Evolutionary conservation across 2,113 vertebrate species (phyloP).

Genomic region (Bufo bufo): DNA sequence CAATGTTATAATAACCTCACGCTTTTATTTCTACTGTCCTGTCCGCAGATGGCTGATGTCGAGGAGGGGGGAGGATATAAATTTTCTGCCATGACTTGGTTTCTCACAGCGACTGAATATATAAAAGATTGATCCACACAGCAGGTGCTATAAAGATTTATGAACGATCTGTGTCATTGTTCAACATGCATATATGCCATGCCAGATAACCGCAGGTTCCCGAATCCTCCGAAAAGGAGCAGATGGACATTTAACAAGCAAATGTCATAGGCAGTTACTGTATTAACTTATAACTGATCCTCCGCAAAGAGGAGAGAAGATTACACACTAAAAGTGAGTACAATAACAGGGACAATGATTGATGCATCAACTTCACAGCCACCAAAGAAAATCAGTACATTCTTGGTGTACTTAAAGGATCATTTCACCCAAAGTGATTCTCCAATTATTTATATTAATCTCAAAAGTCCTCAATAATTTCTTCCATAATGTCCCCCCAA

Average conservation of each 20-base stretch:
- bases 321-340: not conserved
- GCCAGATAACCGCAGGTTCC: slow-evolving; percentile 37
- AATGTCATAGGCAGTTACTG: slow-evolving; percentile 31
- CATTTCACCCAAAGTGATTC: too few species aligned
- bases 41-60: not conserved
- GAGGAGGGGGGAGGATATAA: not conserved
- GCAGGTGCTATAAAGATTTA: slow-evolving; percentile 50
- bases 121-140: slow-evolving; percentile 43
- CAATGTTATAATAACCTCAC: not conserved
- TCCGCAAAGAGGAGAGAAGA: not conserved
- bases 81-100: slow-evolving; percentile 9
- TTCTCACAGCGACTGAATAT: slow-evolving; percentile 34
- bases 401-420: not conserved
- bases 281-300: not conserved
- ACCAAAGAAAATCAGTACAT: not conserved
- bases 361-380: not conserved
- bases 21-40: not conserved
- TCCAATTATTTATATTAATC: too few species aligned
- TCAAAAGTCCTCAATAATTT: too few species aligned
- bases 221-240: not conserved
- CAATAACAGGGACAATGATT: not conserved
- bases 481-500: too few species aligned
- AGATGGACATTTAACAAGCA: slow-evolving; percentile 48
- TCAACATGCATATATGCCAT: slow-evolving; percentile 13
- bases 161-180: slow-evolving; percentile 28